Evolutionary conservation across 2,797 vertebrate genomes (phyloP).

Genomic region (Phataginus tetradactyla): DNA sequence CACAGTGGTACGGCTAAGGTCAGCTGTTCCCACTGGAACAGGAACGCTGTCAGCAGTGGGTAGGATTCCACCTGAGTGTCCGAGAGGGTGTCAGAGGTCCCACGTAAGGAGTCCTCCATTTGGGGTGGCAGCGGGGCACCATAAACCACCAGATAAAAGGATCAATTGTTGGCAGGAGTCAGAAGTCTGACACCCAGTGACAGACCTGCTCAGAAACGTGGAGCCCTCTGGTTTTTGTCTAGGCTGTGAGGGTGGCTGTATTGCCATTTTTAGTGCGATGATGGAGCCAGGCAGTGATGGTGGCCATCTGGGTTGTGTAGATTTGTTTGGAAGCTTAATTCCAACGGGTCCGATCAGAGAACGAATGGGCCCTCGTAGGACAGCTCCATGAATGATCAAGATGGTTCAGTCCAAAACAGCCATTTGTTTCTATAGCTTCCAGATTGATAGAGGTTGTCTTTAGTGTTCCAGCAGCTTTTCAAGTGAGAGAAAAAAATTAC

Average conservation of each 20-base stretch:
- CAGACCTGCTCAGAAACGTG: not conserved
- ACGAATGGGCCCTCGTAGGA: not conserved
- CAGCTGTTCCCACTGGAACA: not conserved
- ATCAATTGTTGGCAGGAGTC: not conserved
- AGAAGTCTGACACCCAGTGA: not conserved
- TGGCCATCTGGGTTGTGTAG: not conserved
- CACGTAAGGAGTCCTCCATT: not conserved
- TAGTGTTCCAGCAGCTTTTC: not conserved
- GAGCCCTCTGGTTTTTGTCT: not conserved
- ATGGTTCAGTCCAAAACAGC: not conserved
- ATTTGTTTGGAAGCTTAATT: not conserved
- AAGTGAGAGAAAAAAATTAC: not conserved
- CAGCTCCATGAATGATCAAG: not conserved
- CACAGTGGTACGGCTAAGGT: not conserved
- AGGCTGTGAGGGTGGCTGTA: not conserved
- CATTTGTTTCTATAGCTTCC: not conserved
- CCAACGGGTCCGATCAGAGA: not conserved
- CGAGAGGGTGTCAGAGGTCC: not conserved
- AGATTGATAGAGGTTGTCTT: not conserved
- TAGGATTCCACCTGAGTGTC: not conserved
- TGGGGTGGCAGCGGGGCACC: accelerated
- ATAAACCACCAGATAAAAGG: not conserved
- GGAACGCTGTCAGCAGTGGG: not conserved
- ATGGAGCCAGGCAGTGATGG: not conserved
- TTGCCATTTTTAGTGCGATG: not conserved